These are phyloP conservation scores for Cantharis nigra DNA, from an alignment of 2,888 invertebrate species.

Conservation along the genomic window DNA sequence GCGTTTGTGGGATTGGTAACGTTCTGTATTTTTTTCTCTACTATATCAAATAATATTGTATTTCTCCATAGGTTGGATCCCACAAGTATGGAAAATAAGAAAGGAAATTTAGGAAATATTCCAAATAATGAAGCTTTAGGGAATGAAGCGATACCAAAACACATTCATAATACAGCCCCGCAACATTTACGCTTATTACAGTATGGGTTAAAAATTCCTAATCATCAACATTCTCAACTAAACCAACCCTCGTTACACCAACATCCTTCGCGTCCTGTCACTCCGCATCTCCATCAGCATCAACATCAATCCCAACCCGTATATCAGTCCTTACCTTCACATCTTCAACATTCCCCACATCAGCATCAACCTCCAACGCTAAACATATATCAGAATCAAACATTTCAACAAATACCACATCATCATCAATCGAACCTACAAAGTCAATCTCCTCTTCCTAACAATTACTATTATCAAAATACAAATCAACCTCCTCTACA, in stretches of 20 bases:
- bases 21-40: neutral
- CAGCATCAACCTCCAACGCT: constrained; percentile 35
- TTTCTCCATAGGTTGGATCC: constrained; percentile 51
- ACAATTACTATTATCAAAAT: constrained; percentile 42
- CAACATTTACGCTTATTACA: constrained; percentile 61
- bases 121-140: constrained; percentile 36
- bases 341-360: constrained; percentile 47
- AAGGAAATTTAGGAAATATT: constrained; percentile 42
- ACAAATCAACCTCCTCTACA: constrained; percentile 36
- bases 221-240: constrained; percentile 54
- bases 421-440: constrained; percentile 29
- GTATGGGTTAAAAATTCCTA: constrained; percentile 63
- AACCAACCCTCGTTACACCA: constrained; percentile 47
- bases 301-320: constrained; percentile 43
- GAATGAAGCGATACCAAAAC: constrained; percentile 53
- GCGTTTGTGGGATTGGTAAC: constrained; percentile 53
- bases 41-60: constrained; percentile 5
- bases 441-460: constrained; percentile 31
- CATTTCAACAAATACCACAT: constrained; percentile 38
- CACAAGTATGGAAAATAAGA: constrained; percentile 53
- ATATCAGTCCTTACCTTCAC: constrained; percentile 55
- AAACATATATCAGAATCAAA: constrained; percentile 39
- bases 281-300: constrained; percentile 48
- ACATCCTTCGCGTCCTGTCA: constrained; percentile 58
- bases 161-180: constrained; percentile 62